Conservation (phyloP, 1,140 invertebrate species). For the Brachionus manjavacas region DNA sequence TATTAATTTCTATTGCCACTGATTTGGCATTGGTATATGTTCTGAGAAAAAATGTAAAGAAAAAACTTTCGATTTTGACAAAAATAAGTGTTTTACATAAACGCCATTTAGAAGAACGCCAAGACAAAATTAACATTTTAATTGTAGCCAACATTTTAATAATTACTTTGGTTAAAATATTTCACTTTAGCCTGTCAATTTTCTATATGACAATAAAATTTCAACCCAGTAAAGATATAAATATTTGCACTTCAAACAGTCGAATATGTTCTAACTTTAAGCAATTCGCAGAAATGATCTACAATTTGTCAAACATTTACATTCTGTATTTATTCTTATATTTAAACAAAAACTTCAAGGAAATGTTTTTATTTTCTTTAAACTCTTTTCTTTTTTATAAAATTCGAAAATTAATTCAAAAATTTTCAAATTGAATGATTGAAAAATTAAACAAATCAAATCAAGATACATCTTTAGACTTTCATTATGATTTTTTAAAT, state of each 20-base stretch:
- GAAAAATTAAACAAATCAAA: too few relatives aligned
- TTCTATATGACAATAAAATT: background rate
- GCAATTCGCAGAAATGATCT: background rate
- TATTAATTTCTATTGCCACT: background rate
- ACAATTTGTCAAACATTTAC: background rate
- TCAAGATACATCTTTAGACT: too few relatives aligned
- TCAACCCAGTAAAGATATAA: background rate
- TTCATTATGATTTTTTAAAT: too few relatives aligned
- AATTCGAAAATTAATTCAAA: too few relatives aligned
- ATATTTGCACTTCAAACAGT: background rate
- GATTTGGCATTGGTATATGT: background rate
- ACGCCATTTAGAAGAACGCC: background rate
- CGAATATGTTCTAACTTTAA: background rate
- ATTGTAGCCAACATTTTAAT: background rate
- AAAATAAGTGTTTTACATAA: background rate
- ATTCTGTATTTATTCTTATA: background rate
- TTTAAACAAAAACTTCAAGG: background rate
- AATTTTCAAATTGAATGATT: too few relatives aligned
- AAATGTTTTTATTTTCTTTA: too few relatives aligned
- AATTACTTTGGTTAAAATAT: background rate
- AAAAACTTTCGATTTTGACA: background rate
- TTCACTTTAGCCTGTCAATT: background rate
- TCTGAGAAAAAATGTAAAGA: background rate
- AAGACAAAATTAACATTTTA: background rate
- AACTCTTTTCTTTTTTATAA: too few relatives aligned